Base-by-base conservation (phyloP, 1,140 invertebrate genomes). In the Berghia stephanieae region DNA sequence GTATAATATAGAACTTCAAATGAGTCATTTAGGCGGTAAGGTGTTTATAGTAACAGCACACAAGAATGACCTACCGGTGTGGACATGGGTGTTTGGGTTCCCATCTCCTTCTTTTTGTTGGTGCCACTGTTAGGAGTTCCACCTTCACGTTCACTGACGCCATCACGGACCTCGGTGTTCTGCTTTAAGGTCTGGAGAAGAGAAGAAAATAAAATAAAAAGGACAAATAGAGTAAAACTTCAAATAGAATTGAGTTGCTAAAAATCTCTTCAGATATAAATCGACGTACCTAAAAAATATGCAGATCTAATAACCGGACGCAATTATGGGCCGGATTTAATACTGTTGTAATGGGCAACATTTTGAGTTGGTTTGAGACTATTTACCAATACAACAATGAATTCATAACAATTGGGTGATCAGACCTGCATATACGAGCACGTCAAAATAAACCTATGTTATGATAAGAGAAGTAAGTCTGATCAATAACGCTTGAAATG, bases 121-220 rank as follows among this genome's bases (percentile, higher is more conserved):
- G 46, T 63, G 40, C 72, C 55, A 36, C 66, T 34, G 43, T 38
- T 66, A 24, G n/a, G n/a, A 16, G 70, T 68, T 24, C 40, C 79
- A 69, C 55, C 82, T 77, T 36, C 75, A 70, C 21, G 83, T 21
- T 82, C 82, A 43, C 85, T 84, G 78, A 87, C 87, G 40, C 86
- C 86, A 78, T 88, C 88, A 36, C 87, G 82, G 79, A 95, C 95
- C 89, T 98, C 96, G 72, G 96, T 98, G 87, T 98, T 98, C 89
- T 98, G 96, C 90, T 98, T 98, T 80, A 98, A 91, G 46, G 96
- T 97, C 94, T 98, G 93, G 72, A 90, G 90, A 72, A 78, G 70
- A 63, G 75, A 55, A 68, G 44, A 63, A 71, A 75, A 40, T 24
- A 43, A 27, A 63, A 71, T 38, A 74, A 77, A 60, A 75, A 74